These are phyloP conservation scores for Eledone cirrhosa DNA, from an alignment of 2,888 invertebrate genomes.

Conservation along the genomic window DNA sequence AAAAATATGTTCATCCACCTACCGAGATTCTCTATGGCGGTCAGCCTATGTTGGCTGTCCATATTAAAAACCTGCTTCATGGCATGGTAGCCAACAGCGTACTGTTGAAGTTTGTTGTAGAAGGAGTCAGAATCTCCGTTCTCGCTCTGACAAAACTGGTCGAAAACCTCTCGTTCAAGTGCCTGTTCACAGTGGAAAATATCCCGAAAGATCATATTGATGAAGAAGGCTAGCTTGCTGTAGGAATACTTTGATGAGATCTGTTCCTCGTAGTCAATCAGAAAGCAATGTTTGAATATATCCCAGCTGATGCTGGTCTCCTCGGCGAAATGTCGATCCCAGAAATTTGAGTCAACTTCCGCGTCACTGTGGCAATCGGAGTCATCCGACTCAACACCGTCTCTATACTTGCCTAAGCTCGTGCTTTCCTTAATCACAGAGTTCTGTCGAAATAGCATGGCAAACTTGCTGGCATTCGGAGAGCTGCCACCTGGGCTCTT, in stretches of 20 bases:
- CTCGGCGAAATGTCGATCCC: conserved; percentile 51
- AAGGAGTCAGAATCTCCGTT: conserved; percentile 46
- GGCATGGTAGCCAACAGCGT: conserved; percentile 55
- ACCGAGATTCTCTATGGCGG: conserved; percentile 59
- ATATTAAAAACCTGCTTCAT: conserved; percentile 56
- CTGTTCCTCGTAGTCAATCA: conserved; percentile 49
- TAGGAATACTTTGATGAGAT: conserved; percentile 43
- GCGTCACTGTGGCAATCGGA: conserved; percentile 26
- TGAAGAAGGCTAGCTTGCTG: conserved; percentile 43
- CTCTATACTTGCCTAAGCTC: conserved; percentile 29
- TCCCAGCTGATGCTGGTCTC: conserved; percentile 45
- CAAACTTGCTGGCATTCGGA: background rate
- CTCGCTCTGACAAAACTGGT: conserved; percentile 42
- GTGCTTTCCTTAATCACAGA: background rate
- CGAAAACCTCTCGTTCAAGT: conserved; percentile 39
- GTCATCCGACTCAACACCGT: conserved; percentile 23
- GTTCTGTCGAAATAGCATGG: background rate
- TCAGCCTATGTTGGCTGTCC: conserved; percentile 53
- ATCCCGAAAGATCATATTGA: conserved; percentile 53
- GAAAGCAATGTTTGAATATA: conserved; percentile 48
- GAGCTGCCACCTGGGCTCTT: background rate
- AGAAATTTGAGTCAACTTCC: conserved; percentile 45
- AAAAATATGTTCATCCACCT: conserved; percentile 28
- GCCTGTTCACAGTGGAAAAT: conserved; percentile 45
- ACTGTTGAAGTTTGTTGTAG: conserved; percentile 53